These are phyloP conservation scores for Tholera decimalis DNA, from an alignment of 2,888 invertebrate species.

Conservation along the genomic window DNA sequence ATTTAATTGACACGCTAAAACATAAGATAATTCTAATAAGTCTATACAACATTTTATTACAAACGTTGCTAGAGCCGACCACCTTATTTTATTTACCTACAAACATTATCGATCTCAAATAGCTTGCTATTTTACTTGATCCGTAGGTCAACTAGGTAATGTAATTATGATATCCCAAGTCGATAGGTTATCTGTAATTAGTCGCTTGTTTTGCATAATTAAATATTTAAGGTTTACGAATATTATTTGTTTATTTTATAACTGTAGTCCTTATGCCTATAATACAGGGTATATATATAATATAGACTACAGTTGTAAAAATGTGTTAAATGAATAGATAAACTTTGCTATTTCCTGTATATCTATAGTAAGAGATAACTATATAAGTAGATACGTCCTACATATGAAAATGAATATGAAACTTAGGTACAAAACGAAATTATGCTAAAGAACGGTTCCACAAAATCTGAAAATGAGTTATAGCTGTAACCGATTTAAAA, in stretches of 20 bases:
- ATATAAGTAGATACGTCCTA: too few species aligned
- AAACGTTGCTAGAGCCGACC: slow-evolving; percentile 2
- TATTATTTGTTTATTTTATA: slow-evolving; percentile 22
- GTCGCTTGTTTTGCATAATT: slow-evolving; percentile 40
- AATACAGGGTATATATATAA: too few species aligned
- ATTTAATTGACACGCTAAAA: too few species aligned
- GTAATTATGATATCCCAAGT: slow-evolving; percentile 34
- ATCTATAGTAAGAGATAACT: background rate
- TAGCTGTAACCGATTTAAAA: too few species aligned
- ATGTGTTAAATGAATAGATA: slow-evolving; percentile 10
- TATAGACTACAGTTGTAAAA: too few species aligned
- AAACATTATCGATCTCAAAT: slow-evolving; percentile 30
- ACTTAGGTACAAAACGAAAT: too few species aligned
- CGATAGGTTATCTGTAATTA: slow-evolving; percentile 43
- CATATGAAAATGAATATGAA: too few species aligned
- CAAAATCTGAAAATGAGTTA: too few species aligned
- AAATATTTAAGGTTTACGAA: slow-evolving; percentile 23
- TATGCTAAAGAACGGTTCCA: too few species aligned
- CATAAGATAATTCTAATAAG: too few species aligned
- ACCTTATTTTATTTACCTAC: background rate
- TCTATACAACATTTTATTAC: background rate
- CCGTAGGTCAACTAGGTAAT: slow-evolving; percentile 41
- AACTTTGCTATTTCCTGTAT: slow-evolving; percentile 21
- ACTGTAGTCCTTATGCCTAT: slow-evolving; percentile 13
- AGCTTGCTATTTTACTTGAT: slow-evolving; percentile 42